Percentiles rank a stretch among this genome's conserved stretches.
Conservation (phyloP, 2,113 vertebrate genomes). For the Amphiprion percula region DNA sequence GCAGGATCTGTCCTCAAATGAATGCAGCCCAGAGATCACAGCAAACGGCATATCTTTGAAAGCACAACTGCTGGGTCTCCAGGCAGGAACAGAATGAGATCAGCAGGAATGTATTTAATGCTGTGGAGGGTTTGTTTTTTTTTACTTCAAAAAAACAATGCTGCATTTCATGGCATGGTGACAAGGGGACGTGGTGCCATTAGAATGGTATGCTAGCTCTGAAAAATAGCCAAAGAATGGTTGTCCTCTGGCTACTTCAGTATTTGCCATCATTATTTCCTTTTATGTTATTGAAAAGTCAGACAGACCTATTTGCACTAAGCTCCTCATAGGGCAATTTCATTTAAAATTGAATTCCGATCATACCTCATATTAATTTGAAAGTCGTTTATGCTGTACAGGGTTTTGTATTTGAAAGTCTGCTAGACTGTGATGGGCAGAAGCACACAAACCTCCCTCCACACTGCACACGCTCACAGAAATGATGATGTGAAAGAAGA, state of each 20-base stretch:
- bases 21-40: conserved; percentile 35
- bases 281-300: not conserved
- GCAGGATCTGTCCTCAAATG: conserved; percentile 42
- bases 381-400: not conserved
- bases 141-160: conserved; percentile 5
- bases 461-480: not conserved
- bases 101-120: conserved; percentile 24
- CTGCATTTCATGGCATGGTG: not conserved
- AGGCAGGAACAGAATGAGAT: conserved; percentile 32
- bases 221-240: not conserved
- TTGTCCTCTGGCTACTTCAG: not conserved
- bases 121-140: not conserved
- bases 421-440: not conserved
- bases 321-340: not conserved
- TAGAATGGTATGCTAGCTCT: not conserved
- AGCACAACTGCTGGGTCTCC: conserved; percentile 30
- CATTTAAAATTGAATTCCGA: too few relatives aligned
- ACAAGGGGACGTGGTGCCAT: not conserved
- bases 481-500: conserved; percentile 24
- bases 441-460: conserved; percentile 7
- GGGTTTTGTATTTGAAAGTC: not conserved
- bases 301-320: not conserved
- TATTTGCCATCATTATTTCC: not conserved
- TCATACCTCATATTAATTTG: not conserved
- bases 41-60: conserved; percentile 43